phyloP scores from a whole-genome alignment of 2,797 vertebrate species.

The Silurus lanzhouensis region DNA sequence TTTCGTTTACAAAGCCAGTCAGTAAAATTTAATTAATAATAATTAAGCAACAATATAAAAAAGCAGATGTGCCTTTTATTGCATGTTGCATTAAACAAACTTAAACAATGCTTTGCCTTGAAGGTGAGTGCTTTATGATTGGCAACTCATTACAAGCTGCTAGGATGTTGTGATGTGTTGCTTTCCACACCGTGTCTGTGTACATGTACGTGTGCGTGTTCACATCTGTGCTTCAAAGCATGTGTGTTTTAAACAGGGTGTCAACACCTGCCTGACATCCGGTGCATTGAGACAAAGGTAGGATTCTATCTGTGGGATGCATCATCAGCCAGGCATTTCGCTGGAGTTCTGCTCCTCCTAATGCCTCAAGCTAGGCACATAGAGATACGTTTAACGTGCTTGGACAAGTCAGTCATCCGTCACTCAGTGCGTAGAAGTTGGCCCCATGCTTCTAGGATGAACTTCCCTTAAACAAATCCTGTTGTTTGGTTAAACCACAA shows the following conservation, averaged over 20 bases:
- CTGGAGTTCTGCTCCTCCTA: slow-evolving; percentile 40
- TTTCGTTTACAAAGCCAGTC: not conserved
- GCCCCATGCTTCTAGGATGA: not conserved
- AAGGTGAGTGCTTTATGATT: slow-evolving; percentile 1
- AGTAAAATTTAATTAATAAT: not conserved
- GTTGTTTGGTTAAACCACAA: slow-evolving; percentile 1
- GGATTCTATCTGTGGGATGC: slow-evolving; percentile 32
- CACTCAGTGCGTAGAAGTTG: not conserved
- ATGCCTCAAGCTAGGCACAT: slow-evolving; percentile 28
- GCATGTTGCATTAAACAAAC: slow-evolving; percentile 2
- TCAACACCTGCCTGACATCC: slow-evolving; percentile 49
- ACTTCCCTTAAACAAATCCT: slow-evolving; percentile 12
- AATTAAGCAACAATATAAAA: slow-evolving; percentile 25
- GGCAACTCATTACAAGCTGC: not conserved
- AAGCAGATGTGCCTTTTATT: slow-evolving; percentile 8
- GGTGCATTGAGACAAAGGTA: slow-evolving; percentile 48
- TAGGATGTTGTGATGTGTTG: slow-evolving; percentile 10
- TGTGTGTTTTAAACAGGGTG: slow-evolving; percentile 34
- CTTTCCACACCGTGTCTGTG: slow-evolving; percentile 23
- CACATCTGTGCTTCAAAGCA: slow-evolving; percentile 8
- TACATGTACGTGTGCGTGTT: not conserved
- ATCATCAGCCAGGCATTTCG: slow-evolving; percentile 54
- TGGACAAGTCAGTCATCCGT: slow-evolving; percentile 37
- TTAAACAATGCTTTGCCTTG: slow-evolving; percentile 21
- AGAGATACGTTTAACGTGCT: slow-evolving; percentile 35